These are phyloP conservation scores for Caenorhabditis brenneri DNA, from an alignment of 1,140 invertebrate genomes.

Conservation along the genomic window DNA sequence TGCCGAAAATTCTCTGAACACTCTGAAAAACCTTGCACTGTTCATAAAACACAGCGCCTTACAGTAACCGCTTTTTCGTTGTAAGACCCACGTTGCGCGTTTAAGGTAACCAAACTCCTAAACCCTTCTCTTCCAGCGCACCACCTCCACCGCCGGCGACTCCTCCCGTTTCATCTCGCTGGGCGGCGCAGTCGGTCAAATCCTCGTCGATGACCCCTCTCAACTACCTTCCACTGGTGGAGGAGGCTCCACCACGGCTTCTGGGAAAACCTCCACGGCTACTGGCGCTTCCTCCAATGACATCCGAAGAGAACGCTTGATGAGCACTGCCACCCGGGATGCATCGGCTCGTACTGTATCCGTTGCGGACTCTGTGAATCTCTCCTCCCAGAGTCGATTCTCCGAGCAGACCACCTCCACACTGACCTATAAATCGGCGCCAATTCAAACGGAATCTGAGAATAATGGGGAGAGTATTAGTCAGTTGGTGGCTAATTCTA, in stretches of 20 bases:
- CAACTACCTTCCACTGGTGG: background rate
- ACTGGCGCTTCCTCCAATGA: background rate
- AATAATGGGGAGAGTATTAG: constrained; percentile 16
- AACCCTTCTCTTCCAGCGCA: background rate
- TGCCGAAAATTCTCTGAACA: too few species aligned
- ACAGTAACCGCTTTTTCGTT: too few species aligned
- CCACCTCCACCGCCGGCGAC: background rate
- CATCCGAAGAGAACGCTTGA: background rate
- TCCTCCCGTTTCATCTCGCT: background rate
- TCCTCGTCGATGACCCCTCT: background rate
- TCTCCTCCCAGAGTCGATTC: background rate
- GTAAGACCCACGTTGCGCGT: too few species aligned
- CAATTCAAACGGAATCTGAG: background rate
- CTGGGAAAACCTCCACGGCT: background rate
- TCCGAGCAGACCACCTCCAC: constrained; percentile 4
- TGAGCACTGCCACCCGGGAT: background rate
- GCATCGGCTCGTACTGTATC: background rate
- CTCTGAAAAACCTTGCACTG: too few species aligned
- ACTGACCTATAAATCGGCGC: constrained; percentile 11
- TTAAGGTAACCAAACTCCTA: too few species aligned
- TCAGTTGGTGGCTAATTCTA: background rate
- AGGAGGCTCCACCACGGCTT: background rate
- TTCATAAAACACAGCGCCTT: too few species aligned
- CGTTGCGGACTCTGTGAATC: background rate
- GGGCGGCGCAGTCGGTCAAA: background rate